phyloP scores from a whole-genome alignment of 2,797 vertebrate species.

The Ctenopoma multispine region DNA sequence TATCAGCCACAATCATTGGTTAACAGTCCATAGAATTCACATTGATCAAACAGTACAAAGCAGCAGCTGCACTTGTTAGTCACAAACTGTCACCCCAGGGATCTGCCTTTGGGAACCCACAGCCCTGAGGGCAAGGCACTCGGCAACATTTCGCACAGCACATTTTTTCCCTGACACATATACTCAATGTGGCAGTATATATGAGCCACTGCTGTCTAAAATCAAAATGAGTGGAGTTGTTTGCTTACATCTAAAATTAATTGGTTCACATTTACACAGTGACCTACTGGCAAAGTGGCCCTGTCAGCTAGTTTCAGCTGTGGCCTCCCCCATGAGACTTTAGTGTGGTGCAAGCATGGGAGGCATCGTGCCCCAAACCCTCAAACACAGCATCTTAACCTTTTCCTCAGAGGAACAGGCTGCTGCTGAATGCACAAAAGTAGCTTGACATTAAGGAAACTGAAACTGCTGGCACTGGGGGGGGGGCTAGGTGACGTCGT shows the following conservation, averaged over 20 bases:
- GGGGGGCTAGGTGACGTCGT: slow-evolving; percentile 55
- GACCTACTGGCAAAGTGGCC: slow-evolving; percentile 79
- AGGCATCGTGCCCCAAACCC: slow-evolving; percentile 68
- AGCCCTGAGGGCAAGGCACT: slow-evolving; percentile 60
- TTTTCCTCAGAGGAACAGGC: slow-evolving; percentile 80
- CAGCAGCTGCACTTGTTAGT: slow-evolving; percentile 62
- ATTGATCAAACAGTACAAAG: slow-evolving; percentile 55
- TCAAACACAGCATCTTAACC: slow-evolving; percentile 82
- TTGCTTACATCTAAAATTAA: slow-evolving; percentile 77
- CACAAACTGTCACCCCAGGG: slow-evolving; percentile 56
- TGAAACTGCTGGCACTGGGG: slow-evolving; percentile 71
- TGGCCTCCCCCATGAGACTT: slow-evolving; percentile 50
- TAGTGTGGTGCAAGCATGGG: slow-evolving; percentile 49
- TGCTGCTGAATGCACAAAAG: slow-evolving; percentile 85
- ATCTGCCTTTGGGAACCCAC: slow-evolving; percentile 53
- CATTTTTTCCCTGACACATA: slow-evolving; percentile 37
- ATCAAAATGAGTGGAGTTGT: slow-evolving; percentile 57
- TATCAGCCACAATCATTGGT: slow-evolving; percentile 39
- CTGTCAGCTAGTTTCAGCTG: slow-evolving; percentile 77
- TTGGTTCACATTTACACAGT: slow-evolving; percentile 77
- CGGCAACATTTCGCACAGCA: slow-evolving; percentile 61
- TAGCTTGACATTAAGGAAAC: slow-evolving; percentile 84
- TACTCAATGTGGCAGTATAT: slow-evolving; percentile 18
- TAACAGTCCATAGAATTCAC: slow-evolving; percentile 45
- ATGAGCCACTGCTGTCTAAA: slow-evolving; percentile 39